Evolutionary conservation across 1,140 invertebrate genomes (phyloP).

Genomic region (Zaprionus taronus): DNA sequence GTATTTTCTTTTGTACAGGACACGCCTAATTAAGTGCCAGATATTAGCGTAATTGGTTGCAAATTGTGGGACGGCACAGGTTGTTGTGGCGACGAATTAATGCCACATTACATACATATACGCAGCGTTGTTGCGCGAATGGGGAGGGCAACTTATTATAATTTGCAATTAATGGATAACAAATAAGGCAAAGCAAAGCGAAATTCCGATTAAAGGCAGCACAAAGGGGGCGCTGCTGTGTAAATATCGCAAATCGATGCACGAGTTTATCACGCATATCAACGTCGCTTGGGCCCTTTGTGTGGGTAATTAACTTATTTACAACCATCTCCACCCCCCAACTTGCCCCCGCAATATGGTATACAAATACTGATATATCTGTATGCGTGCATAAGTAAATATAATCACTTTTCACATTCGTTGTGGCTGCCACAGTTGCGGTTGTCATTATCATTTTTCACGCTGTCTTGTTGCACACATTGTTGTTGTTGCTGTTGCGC

Average conservation of each 20-base stretch:
- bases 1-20: conserved; percentile 15
- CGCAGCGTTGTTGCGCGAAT: conserved; percentile 28
- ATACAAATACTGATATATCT: neutral
- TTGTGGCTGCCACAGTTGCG: conserved; percentile 46
- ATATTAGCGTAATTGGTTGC: conserved; percentile 52
- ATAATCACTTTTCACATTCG: conserved; percentile 72
- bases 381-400: conserved; percentile 34
- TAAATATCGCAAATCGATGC: conserved; percentile 40
- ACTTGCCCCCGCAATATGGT: conserved; percentile 2
- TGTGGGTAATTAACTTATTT: conserved; percentile 58
- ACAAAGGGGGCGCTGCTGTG: conserved; percentile 3
- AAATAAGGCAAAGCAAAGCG: conserved; percentile 23
- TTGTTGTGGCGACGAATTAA: conserved; percentile 43
- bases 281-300: conserved; percentile 17
- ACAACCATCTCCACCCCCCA: conserved; percentile 1
- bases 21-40: conserved; percentile 41
- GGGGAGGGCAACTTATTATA: conserved; percentile 9
- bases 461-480: conserved; percentile 48
- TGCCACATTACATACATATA: conserved; percentile 61
- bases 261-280: conserved; percentile 35
- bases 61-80: conserved; percentile 13
- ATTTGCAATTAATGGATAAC: conserved; percentile 40
- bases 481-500: conserved; percentile 37
- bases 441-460: conserved; percentile 77
- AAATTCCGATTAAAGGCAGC: neutral